Evolutionary conservation across 2,113 vertebrate species (phyloP).

Genomic region (Cyprinus carpio): DNA sequence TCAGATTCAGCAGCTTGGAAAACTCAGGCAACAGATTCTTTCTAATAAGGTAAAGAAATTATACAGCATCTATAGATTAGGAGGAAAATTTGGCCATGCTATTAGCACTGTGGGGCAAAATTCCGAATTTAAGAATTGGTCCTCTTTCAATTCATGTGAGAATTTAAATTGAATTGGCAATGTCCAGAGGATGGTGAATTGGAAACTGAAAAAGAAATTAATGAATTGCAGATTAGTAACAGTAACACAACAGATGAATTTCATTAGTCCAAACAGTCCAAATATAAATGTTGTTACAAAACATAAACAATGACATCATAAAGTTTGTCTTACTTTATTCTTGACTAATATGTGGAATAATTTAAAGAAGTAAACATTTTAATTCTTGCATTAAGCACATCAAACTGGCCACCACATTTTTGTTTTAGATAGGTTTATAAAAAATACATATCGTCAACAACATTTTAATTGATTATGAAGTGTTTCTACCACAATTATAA

Average conservation of each 20-base stretch:
- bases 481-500: neutral
- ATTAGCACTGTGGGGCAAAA: neutral
- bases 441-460: neutral
- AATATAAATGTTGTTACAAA: neutral
- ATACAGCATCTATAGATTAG: neutral
- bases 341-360: neutral
- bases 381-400: neutral
- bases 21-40: conserved; percentile 84
- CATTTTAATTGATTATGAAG: neutral
- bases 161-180: neutral
- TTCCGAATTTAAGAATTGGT: neutral
- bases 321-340: neutral
- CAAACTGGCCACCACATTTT: neutral
- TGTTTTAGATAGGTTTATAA: neutral
- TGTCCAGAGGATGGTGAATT: neutral
- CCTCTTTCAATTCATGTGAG: neutral
- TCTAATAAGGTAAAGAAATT: conserved; percentile 81
- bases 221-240: neutral
- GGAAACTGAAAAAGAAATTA: neutral
- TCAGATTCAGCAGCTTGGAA: conserved; percentile 83
- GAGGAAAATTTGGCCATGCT: neutral
- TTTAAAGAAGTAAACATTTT: neutral
- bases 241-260: neutral
- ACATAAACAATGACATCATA: neutral
- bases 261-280: neutral